phyloP scores from a whole-genome alignment of 2,888 invertebrate genomes.

The Ferrisia virgata region DNA sequence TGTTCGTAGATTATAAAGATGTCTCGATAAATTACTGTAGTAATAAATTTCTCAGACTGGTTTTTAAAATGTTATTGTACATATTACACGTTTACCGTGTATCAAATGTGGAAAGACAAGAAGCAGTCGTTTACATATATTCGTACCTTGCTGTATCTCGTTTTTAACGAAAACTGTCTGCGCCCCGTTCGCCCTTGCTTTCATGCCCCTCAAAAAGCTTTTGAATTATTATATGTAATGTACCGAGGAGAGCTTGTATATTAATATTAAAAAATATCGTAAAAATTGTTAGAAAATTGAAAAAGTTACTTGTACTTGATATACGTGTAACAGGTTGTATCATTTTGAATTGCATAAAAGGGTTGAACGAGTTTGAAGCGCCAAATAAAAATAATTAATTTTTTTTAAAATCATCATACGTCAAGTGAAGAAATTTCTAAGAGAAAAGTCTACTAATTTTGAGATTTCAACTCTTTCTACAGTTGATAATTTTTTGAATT shows the following conservation, averaged over 20 bases:
- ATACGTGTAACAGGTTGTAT: not conserved
- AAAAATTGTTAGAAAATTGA: not conserved
- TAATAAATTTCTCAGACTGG: not conserved
- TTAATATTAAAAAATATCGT: not conserved
- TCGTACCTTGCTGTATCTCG: not conserved
- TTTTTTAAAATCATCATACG: no score
- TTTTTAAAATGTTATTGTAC: slow-evolving; percentile 8
- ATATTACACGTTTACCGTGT: not conserved
- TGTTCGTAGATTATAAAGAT: slow-evolving; percentile 27
- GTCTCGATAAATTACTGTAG: slow-evolving; percentile 27
- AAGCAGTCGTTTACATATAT: not conserved
- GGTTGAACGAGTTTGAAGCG: no score
- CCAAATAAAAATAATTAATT: no score
- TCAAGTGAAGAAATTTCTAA: no score
- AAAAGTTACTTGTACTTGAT: not conserved
- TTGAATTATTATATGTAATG: not conserved
- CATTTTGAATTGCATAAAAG: not conserved
- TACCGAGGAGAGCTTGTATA: not conserved
- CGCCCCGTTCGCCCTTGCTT: no score
- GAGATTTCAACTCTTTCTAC: no score
- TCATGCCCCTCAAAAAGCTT: no score
- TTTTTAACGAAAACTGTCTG: not conserved
- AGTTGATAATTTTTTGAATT: no score
- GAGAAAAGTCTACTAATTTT: no score
- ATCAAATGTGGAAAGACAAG: not conserved